Percentiles rank a stretch among this genome's conserved stretches.
These are phyloP conservation scores for Forbesichthys papilliferus DNA, from an alignment of 2,113 vertebrate species.

Conservation along the genomic window DNA sequence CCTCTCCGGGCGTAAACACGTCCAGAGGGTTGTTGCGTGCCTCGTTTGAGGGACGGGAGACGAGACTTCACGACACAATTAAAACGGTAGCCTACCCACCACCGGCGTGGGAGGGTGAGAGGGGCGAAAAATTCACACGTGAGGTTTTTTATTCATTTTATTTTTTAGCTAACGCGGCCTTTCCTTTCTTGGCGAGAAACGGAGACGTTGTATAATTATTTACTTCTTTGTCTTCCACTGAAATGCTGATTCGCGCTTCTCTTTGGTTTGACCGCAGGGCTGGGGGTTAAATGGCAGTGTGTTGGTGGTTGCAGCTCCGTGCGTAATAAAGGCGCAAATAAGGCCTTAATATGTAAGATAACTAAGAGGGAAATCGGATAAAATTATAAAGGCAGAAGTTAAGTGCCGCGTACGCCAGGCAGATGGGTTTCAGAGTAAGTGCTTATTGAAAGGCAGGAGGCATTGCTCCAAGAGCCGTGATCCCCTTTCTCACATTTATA, in stretches of 20 bases:
- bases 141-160: slow-evolving; percentile 77
- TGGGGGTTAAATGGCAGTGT: slow-evolving; percentile 62
- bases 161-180: slow-evolving; percentile 81
- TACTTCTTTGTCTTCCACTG: slow-evolving; percentile 84
- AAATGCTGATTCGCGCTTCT: slow-evolving; percentile 86
- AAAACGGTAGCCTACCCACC: slow-evolving; percentile 76
- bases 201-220: slow-evolving; percentile 88
- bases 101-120: slow-evolving; percentile 88
- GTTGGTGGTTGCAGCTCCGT: slow-evolving; percentile 15
- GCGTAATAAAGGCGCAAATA: slow-evolving; percentile 8
- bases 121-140: slow-evolving; percentile 82
- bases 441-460: slow-evolving; percentile 59
- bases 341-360: neutral
- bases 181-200: slow-evolving; percentile 70
- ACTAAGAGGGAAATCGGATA: neutral
- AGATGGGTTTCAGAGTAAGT: slow-evolving; percentile 57
- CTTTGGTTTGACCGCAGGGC: slow-evolving; percentile 48
- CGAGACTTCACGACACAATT: slow-evolving; percentile 61
- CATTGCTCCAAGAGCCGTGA: slow-evolving; percentile 64
- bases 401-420: slow-evolving; percentile 27
- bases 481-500: slow-evolving; percentile 67
- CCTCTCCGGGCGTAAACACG: slow-evolving; percentile 86
- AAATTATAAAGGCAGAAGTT: slow-evolving; percentile 14
- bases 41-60: slow-evolving; percentile 81
- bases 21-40: slow-evolving; percentile 75